Base-by-base conservation (phyloP, 2,888 invertebrate species). In the Himalopsyche tibetana region DNA sequence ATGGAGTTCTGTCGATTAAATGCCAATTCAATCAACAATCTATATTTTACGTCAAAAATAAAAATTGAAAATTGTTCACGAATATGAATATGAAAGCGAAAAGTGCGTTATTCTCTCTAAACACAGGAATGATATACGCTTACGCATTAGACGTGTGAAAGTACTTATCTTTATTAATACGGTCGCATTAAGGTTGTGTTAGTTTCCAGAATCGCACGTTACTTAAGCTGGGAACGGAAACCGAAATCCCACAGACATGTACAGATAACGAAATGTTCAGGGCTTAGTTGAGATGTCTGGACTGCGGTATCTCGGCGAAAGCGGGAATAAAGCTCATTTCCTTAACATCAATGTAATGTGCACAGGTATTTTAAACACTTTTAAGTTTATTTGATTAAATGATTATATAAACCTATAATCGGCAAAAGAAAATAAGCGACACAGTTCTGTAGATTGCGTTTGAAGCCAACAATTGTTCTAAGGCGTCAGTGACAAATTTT, bases 241-340 rank as follows among this genome's bases (percentile, higher is more conserved):
- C 74, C 74, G 38, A 74, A 74, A 74, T 36, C 74, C 74, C 36
- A 36, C 74, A 74, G 74, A 74, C 74, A 74, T 74, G 74, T 74
- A 38, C 74, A 74, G 74, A 74, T 74, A 74, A 74, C 74, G 38
- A 74, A 74, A 74, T 74, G 74, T 74, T 15, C 15, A 12, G 36
- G 74, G 74, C 74, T 74, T 74, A 19, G 36, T 28, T 1, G 38
- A 74, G 28, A 74, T 36, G 74, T 74, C 74, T 74, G 74, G 74
- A 36, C 74, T 38, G 12, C 74, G 51, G 74, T 74, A 74, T 74
- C 15, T 12, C 38, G 12, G 12, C 74, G 74, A 74, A 74, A 51
- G 5, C 15, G 51, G 51, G 15, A 15, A 38, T 74, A 36, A 74
- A 6, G 74, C 4, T 36, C 74, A 74, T 36, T 74, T 74, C 74